Base-by-base conservation (phyloP, 2,113 vertebrate species). In the Myiopsitta monachus region DNA sequence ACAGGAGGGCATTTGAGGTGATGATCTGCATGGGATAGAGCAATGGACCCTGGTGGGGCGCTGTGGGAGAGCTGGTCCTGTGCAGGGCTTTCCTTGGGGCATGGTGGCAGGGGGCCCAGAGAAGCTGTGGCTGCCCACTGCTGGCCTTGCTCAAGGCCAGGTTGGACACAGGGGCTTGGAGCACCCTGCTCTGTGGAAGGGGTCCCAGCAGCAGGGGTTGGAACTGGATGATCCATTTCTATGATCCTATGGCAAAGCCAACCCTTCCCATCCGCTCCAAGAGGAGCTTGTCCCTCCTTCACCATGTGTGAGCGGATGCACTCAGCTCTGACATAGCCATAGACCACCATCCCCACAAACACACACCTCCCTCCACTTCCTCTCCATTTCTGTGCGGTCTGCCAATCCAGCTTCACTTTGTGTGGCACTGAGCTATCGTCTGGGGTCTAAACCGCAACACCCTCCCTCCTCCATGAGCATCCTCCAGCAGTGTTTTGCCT, bases 341-440 rank as follows among this genome's bases (percentile, higher is more conserved):
- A 28, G 14, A 18, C 28, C 38, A n/a, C n/a, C 5, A 0, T 2
- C 11, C 63, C 61, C 62, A 6, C 3, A n/a, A 39, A 61, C 22
- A 7, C 0, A 0, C 10, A 5, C 8, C 66, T 52, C 1, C 31
- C 36, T 7, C 2, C 0, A 0, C 27, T 41, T 30, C 14, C 6
- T 22, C 74, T 19, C 41, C 2, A 0, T 24, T 57, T 46, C 83
- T 21, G 7, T 7, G 6, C 67, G 6, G 5, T 8, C 27, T 21
- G 2, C 26, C 4, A 4, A 13, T 19, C 46, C 66, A 76, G 57
- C 31, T 41, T 27, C 47, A 28, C 28, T n/a, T 39, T 5, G 57
- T n/a, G 21, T 24, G 33, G 22, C 9, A 59, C 21, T 14, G 57
- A 36, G 33, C 33, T 36, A 23, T 23, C 13, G 6, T 9, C 21